phyloP scores from a whole-genome alignment of 1,140 invertebrate species.

The Centruroides vittatus region DNA sequence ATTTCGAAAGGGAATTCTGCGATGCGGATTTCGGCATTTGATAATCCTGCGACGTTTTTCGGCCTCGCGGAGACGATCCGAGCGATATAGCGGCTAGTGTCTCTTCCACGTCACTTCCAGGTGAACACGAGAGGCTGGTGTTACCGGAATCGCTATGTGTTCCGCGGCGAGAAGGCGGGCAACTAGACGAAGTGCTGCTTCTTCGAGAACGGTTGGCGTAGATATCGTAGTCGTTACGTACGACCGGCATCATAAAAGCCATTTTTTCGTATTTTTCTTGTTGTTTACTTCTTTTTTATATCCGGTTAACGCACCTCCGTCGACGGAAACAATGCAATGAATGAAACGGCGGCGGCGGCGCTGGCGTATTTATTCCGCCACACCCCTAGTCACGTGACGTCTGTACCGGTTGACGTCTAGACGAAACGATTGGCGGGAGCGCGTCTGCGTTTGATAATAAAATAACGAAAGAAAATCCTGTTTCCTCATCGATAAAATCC shows the following conservation, averaged over 20 bases:
- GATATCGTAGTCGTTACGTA: conserved; percentile 84
- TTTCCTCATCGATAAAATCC: too few relatives aligned
- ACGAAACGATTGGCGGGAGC: too few relatives aligned
- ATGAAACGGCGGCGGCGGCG: too few relatives aligned
- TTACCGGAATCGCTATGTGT: conserved; percentile 13
- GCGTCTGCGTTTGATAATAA: too few relatives aligned
- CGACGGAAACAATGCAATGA: too few relatives aligned
- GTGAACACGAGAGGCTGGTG: conserved; percentile 15
- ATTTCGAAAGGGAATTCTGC: conserved; percentile 57
- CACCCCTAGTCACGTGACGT: too few relatives aligned
- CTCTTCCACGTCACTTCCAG: conserved; percentile 18
- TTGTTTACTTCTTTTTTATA: too few relatives aligned
- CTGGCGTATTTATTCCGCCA: too few relatives aligned
- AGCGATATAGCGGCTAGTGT: conserved; percentile 13
- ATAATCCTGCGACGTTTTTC: conserved; percentile 52
- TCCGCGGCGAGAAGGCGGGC: conserved; percentile 1
- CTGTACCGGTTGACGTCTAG: too few relatives aligned
- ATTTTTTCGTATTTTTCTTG: conserved; percentile 31
- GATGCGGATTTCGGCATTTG: conserved; percentile 33
- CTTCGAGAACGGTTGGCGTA: conserved; percentile 35
- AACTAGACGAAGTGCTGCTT: not conserved
- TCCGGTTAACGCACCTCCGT: too few relatives aligned
- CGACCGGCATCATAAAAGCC: conserved; percentile 87
- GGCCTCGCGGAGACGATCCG: conserved; percentile 52
- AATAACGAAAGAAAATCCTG: too few relatives aligned